Percentiles rank a stretch among this genome's conserved stretches.
These are phyloP conservation scores for Diarsia brunnea DNA, from an alignment of 2,888 invertebrate genomes.

Conservation along the genomic window DNA sequence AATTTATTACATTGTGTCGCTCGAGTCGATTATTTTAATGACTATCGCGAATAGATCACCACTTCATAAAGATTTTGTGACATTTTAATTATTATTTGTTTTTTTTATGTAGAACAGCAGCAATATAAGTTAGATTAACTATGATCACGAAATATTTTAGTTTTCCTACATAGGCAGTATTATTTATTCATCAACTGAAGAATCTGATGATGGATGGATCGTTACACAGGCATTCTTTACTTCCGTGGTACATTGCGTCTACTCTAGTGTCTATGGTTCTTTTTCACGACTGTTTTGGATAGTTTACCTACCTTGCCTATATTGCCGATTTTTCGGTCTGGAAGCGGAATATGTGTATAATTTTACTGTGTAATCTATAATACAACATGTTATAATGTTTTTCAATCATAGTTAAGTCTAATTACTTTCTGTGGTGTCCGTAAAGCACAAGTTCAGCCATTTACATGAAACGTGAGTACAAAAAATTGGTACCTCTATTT, in stretches of 20 bases:
- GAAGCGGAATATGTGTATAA: conserved; percentile 82
- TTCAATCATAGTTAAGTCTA: conserved; percentile 77
- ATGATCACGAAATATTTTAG: neutral
- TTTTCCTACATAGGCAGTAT: conserved; percentile 24
- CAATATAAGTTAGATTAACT: neutral
- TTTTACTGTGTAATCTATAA: conserved; percentile 76
- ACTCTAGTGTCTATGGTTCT: conserved; percentile 85
- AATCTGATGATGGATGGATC: conserved; percentile 67
- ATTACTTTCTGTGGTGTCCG: conserved; percentile 71
- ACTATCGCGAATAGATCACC: neutral
- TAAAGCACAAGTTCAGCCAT: conserved; percentile 87
- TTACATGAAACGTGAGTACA: conserved; percentile 91
- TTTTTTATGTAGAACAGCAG: neutral
- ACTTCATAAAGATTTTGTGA: neutral
- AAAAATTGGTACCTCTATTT: conserved; percentile 87
- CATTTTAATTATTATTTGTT: neutral
- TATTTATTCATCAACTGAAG: conserved; percentile 59
- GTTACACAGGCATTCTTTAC: conserved; percentile 65
- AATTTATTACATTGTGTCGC: neutral
- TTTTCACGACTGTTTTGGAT: conserved; percentile 91
- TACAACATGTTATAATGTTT: conserved; percentile 81
- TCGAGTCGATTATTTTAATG: conserved; percentile 26
- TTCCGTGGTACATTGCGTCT: conserved; percentile 68
- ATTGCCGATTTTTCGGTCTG: conserved; percentile 88
- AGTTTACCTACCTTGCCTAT: conserved; percentile 88